Evolutionary conservation across 23 tunicate species (phyloP), one percentile per base, ranked within the genome.

Genomic region (Phallusia fumigata): DNA sequence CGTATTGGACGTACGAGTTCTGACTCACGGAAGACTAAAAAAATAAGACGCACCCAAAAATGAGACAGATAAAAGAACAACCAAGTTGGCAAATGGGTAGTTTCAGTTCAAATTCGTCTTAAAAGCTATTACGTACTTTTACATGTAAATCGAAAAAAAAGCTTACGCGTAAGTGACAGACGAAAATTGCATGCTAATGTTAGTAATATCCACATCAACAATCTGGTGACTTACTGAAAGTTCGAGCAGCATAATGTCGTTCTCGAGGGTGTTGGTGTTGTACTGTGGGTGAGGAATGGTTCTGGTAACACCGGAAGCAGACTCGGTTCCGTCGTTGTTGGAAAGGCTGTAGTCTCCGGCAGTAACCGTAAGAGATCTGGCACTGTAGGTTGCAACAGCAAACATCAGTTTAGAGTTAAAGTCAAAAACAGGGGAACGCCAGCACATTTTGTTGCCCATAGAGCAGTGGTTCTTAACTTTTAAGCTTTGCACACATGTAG

Each of bases 211-310:
- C 15, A 51, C 15, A 15, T 51, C 58, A 13, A 51, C 15, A 11
- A 24, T 22, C 3, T 3, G n/a, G n/a, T 13, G 18, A 15, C 85
- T 84, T 76, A 78, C 91, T 5, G 86, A 0, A 33, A 92, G 86
- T 87, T 87, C 65, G 16, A 92, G 21, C 52, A 92, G 26, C 97
- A 92, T 87, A 49, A 92, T 84, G 97, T 92, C 97, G 83, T 87
- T 78, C 30, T 80, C 86, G 40, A 83, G 47, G 45, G 97, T 92
- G 73, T 76, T 76, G 35, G 80, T 65, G 83, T 53, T 87, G 86
- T 92, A 92, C 26, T 87, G 81, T 30, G 84, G 84, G 78, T 86
- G 90, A 32, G 90, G 96, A 72, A 91, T 86, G 80, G 81, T 85
- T 40, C 82, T 40, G 65, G 31, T 76, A 0, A 91, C 90, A 3